Percentiles rank a stretch among this genome's conserved stretches.
Conservation (phyloP, 2,888 invertebrate genomes). For the Elysia crispata region DNA sequence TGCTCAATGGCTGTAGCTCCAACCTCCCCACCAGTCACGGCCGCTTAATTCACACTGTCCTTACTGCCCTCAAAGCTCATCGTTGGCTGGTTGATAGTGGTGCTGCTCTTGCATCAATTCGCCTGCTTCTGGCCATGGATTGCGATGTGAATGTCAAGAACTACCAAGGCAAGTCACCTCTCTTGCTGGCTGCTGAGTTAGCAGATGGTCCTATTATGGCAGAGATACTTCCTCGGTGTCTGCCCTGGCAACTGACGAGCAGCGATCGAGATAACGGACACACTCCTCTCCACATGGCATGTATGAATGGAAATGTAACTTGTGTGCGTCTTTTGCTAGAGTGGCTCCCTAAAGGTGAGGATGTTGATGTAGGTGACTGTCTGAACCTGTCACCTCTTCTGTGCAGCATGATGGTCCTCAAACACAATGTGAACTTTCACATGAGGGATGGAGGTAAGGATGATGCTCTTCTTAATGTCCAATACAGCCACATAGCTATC, state of each 20-base stretch:
- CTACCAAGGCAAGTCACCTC: slow-evolving; percentile 54
- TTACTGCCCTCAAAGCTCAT: slow-evolving; percentile 54
- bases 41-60: slow-evolving; percentile 59
- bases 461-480: slow-evolving; percentile 50
- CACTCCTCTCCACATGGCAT: slow-evolving; percentile 61
- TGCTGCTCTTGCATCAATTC: slow-evolving; percentile 51
- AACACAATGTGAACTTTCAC: slow-evolving; percentile 32
- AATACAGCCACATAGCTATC: slow-evolving; percentile 57
- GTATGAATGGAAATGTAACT: slow-evolving; percentile 58
- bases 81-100: slow-evolving; percentile 48
- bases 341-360: slow-evolving; percentile 42
- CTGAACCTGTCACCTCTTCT: slow-evolving; percentile 55
- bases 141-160: slow-evolving; percentile 60
- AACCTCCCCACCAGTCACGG: slow-evolving; percentile 61
- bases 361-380: slow-evolving; percentile 53
- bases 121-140: slow-evolving; percentile 50
- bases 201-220: slow-evolving; percentile 55
- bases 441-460: slow-evolving; percentile 25
- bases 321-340: slow-evolving; percentile 56
- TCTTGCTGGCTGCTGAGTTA: slow-evolving; percentile 57
- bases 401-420: slow-evolving; percentile 54
- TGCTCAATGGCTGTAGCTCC: slow-evolving; percentile 62
- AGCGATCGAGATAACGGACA: slow-evolving; percentile 53
- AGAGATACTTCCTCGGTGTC: slow-evolving; percentile 50
- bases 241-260: slow-evolving; percentile 50